Conservation (phyloP, 30 jellyfish, hydroid and myxozoan genomes). For the Chrysaora quinquecirrha region DNA sequence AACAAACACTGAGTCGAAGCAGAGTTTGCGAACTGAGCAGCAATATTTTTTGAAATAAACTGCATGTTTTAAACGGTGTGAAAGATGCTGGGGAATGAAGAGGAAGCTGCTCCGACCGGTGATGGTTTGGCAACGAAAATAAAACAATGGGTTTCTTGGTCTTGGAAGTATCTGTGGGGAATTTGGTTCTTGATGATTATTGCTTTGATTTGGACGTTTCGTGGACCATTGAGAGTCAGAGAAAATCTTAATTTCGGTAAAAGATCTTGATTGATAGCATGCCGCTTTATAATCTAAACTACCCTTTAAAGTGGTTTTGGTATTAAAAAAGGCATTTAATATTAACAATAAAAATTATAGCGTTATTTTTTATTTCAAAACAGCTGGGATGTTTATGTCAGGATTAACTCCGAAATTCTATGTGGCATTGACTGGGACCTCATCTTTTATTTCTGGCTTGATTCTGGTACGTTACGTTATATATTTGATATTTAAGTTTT, state of each 20-base stretch:
- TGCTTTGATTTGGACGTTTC: constrained; percentile 77
- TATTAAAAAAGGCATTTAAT: too few relatives aligned
- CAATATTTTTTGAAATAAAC: too few relatives aligned
- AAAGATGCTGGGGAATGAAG: not conserved
- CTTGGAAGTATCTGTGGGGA: constrained; percentile 85
- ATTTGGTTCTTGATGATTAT: constrained; percentile 81
- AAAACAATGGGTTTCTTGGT: constrained; percentile 82
- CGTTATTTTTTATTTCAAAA: too few relatives aligned
- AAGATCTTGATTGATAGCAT: too few relatives aligned
- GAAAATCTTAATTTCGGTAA: constrained; percentile 78
- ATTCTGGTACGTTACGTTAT: constrained; percentile 64
- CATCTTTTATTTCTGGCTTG: constrained; percentile 93
- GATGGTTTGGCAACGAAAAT: constrained; percentile 49
- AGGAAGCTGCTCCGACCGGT: constrained; percentile 9
- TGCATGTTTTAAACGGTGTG: not conserved
- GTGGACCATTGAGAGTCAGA: constrained; percentile 83
- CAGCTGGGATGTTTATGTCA: constrained; percentile 78
- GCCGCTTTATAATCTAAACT: too few relatives aligned
- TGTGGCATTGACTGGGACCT: constrained; percentile 99
- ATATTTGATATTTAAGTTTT: not conserved
- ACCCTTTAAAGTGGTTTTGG: too few relatives aligned
- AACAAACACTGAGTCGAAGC: too few relatives aligned
- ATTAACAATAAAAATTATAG: too few relatives aligned
- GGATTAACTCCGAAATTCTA: constrained; percentile 96
- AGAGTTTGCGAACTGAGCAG: too few relatives aligned